A percentile compares a stretch with the other conserved stretches of the same genome.
phyloP scores from a whole-genome alignment of 2,888 invertebrate species.

The Camptogramma bilineatum region DNA sequence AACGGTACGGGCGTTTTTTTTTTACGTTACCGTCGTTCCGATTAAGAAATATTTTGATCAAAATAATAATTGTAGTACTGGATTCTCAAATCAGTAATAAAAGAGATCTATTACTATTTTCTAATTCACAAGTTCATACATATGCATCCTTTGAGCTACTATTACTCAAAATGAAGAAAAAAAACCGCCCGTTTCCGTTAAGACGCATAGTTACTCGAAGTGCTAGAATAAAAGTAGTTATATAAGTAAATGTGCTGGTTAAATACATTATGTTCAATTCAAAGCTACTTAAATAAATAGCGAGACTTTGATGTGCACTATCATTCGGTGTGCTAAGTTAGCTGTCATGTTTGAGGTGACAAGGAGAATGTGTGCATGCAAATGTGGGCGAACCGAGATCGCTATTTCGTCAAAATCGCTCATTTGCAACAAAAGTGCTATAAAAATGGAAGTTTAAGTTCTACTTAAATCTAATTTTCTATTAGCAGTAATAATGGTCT shows the following conservation, averaged over 20 bases:
- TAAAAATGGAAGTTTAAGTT: too few relatives aligned
- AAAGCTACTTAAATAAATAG: not conserved
- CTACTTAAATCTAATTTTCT: too few relatives aligned
- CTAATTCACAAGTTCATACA: too few relatives aligned
- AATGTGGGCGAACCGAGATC: not conserved
- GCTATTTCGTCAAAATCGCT: not conserved
- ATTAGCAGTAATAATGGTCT: too few relatives aligned
- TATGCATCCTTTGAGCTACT: too few relatives aligned
- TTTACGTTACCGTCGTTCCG: too few relatives aligned
- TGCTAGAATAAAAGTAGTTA: conserved; percentile 5
- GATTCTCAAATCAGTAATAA: too few relatives aligned
- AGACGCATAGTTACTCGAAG: conserved; percentile 1
- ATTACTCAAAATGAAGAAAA: too few relatives aligned
- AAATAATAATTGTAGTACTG: too few relatives aligned
- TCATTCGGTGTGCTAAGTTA: not conserved
- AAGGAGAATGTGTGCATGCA: not conserved
- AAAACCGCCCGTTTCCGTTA: not conserved
- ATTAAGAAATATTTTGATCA: too few relatives aligned
- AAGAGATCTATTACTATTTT: too few relatives aligned
- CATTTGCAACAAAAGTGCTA: too few relatives aligned
- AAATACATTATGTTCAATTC: not conserved
- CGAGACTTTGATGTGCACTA: not conserved
- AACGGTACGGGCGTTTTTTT: not conserved
- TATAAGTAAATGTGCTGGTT: not conserved
- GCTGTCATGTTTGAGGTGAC: not conserved